A percentile compares a stretch with the other conserved stretches of the same genome.
Conservation (phyloP, 2,113 vertebrate species). For the Plotosus lineatus region DNA sequence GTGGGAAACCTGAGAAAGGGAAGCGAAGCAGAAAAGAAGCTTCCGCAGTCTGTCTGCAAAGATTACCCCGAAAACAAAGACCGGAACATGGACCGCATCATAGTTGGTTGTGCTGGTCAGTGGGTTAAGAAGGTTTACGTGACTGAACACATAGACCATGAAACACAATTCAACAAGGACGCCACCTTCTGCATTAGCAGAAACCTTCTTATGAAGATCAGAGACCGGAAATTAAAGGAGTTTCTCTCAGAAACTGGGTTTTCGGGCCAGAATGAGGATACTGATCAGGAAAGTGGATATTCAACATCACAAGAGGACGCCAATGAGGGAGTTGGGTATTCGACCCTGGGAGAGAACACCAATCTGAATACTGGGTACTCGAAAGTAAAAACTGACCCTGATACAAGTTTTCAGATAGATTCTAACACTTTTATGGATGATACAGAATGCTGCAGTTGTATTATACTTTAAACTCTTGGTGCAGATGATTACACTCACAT, state of each 20-base stretch:
- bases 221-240: not conserved
- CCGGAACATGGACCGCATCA: conserved; percentile 40
- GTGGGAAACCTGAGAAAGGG: conserved; percentile 38
- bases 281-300: too few species aligned
- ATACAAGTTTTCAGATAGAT: too few species aligned
- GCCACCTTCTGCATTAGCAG: conserved; percentile 38
- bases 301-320: too few species aligned
- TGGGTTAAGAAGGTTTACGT: conserved; percentile 36
- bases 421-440: too few species aligned
- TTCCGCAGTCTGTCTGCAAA: not conserved
- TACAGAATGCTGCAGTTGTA: too few species aligned
- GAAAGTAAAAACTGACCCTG: too few species aligned
- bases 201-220: conserved; percentile 15
- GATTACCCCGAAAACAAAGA: not conserved
- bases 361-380: too few species aligned
- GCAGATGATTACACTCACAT: too few species aligned
- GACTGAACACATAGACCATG: not conserved
- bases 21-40: rapidly evolving
- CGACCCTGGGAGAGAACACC: too few species aligned
- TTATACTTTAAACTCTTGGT: too few species aligned
- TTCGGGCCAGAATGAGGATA: not conserved
- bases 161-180: not conserved
- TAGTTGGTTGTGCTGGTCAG: conserved; percentile 11
- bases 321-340: too few species aligned
- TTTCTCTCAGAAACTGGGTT: not conserved